Evolutionary conservation across 92 coral and sea anemone genomes (phyloP).

Genomic region (Parazoanthus darwini): DNA sequence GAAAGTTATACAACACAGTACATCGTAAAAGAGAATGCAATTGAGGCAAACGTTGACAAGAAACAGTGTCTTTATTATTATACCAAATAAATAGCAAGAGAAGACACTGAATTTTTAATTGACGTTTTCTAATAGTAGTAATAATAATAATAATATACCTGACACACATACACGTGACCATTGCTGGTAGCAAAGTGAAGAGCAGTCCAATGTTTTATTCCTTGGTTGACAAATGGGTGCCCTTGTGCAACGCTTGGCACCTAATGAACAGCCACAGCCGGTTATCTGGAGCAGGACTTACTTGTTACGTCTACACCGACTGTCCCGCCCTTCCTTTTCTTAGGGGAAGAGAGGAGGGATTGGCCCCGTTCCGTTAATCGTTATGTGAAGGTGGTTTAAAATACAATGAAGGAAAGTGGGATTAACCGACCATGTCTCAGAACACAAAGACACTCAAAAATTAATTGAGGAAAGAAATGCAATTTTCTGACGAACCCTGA

Average conservation of each 20-base stretch:
- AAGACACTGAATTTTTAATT: too few species aligned
- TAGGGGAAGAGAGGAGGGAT: too few species aligned
- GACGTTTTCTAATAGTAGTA: too few species aligned
- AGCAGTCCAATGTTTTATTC: constrained; percentile 72
- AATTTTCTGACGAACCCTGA: too few species aligned
- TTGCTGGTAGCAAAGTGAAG: constrained; percentile 69
- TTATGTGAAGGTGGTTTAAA: too few species aligned
- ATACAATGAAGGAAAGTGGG: too few species aligned
- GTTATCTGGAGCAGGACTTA: not conserved
- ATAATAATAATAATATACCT: constrained; percentile 48
- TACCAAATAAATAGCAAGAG: not conserved
- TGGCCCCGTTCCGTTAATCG: too few species aligned
- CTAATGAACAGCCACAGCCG: constrained; percentile 8
- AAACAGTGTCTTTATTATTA: not conserved
- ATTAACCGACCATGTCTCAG: too few species aligned
- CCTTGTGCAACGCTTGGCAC: constrained; percentile 58
- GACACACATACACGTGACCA: constrained; percentile 69
- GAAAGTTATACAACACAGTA: too few species aligned
- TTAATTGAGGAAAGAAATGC: too few species aligned
- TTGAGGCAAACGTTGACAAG: not conserved
- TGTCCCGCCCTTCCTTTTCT: not conserved
- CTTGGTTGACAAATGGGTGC: constrained; percentile 61
- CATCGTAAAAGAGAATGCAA: too few species aligned
- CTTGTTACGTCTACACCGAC: not conserved
- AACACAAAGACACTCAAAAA: too few species aligned